phyloP scores from a whole-genome alignment of 2,113 vertebrate species.

The Dendropsophus ebraccatus region DNA sequence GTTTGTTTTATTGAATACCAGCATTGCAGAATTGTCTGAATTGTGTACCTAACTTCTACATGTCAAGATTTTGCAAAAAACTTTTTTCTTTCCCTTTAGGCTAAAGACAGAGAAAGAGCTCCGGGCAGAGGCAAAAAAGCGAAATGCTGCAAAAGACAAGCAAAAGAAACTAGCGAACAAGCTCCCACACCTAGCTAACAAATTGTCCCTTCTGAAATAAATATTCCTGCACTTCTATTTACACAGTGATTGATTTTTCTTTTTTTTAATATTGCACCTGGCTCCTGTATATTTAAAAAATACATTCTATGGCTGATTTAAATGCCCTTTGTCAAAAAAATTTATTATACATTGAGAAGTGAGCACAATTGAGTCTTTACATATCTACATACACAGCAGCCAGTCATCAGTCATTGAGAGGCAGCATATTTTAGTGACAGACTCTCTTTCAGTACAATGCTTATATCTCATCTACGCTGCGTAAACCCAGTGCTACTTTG shows the following conservation, averaged over 20 bases:
- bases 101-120: slow-evolving; percentile 81
- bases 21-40: background rate
- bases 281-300: background rate
- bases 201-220: background rate
- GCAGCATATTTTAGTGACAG: too few relatives aligned
- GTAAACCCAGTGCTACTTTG: too few relatives aligned
- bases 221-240: background rate
- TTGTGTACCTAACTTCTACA: background rate
- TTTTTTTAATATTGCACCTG: background rate
- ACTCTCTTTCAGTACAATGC: too few relatives aligned
- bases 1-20: too few relatives aligned
- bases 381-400: too few relatives aligned
- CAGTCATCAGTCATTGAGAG: too few relatives aligned
- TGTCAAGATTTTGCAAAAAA: background rate
- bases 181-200: slow-evolving; percentile 75
- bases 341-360: too few relatives aligned
- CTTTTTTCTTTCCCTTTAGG: slow-evolving; percentile 70
- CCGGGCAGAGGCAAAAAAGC: slow-evolving; percentile 64
- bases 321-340: too few relatives aligned
- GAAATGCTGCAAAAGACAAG: slow-evolving; percentile 64
- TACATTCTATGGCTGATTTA: too few relatives aligned
- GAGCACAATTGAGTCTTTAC: too few relatives aligned
- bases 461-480: too few relatives aligned
- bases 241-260: background rate
- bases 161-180: slow-evolving; percentile 69